Base-by-base conservation (phyloP, 2,113 vertebrate species). In the Ptyas mucosa region DNA sequence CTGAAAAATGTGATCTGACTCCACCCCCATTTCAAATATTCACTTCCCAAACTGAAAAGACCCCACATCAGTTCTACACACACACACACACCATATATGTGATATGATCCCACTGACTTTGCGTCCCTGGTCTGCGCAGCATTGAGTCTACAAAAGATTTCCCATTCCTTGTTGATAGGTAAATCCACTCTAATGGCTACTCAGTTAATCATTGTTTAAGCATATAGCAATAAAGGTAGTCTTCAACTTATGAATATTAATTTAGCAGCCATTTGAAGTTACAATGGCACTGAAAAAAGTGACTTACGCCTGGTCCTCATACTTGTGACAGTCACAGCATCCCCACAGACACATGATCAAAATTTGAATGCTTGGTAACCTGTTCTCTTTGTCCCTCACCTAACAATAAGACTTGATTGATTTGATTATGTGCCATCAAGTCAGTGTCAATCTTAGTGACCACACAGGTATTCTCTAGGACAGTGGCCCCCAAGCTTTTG, bases 211-310 rank as follows among this genome's bases (percentile, higher is more conserved):
- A 75, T 34, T 75, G 64, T 75, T 75, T 75, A 75, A 75, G 14
- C 29, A 75, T 34, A 75, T 75, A 75, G n/a, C 69, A 34, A 75
- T 75, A 75, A 64, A 64, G 0, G 1, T 64, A n/a, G 29, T 64
- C 29, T 64, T 64, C 61, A n/a, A 64, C 61, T 64, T 64, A 64
- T 3, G 29, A 29, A 64, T 64, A 15, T 64, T 29, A 3, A 64
- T 64, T 29, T 29, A 64, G 26, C 1, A 0, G 15, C 26, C 0
- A 0, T 69, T n/a, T 0, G 0, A 69, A 69, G 26, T 69, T 69
- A 69, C 26, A n/a, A 14, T 12, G 29, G 9, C 57, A 10, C 8
- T 58, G 23, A n/a, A 58, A 58, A 69, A 69, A n/a, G 61, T 69
- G 1, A n/a, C 58, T 64, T 64, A 64, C 5, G 5, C 61, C 61